Conservation (phyloP, 2,113 vertebrate genomes). For the Sisor rabdophorus region DNA sequence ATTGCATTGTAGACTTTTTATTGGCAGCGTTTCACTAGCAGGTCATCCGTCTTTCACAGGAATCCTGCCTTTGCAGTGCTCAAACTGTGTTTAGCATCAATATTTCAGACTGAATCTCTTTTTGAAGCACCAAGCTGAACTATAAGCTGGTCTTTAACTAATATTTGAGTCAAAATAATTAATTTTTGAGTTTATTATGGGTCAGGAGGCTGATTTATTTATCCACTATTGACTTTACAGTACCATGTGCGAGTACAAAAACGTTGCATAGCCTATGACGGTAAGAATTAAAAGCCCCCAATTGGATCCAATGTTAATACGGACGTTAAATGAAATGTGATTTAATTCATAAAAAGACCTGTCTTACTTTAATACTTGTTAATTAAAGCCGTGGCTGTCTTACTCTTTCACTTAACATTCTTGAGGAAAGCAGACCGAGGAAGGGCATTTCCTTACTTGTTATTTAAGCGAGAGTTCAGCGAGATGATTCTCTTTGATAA, state of each 20-base stretch:
- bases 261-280: constrained; percentile 9
- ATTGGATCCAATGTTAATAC: neutral
- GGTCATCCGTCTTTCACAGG: constrained; percentile 22
- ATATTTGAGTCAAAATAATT: constrained; percentile 24
- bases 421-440: neutral
- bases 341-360: neutral
- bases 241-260: constrained; percentile 17
- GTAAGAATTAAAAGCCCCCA: constrained; percentile 19
- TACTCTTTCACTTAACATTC: neutral
- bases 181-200: constrained; percentile 48
- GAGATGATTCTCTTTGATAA: constrained; percentile 17
- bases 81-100: neutral
- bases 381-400: neutral
- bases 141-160: constrained; percentile 5
- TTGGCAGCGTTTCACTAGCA: constrained; percentile 30
- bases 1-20: constrained; percentile 37
- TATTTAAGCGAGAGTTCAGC: constrained; percentile 8
- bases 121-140: neutral
- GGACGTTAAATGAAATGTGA: neutral
- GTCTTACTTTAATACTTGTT: neutral
- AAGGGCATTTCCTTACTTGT: constrained; percentile 28
- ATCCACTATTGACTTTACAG: constrained; percentile 1
- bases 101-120: constrained; percentile 7
- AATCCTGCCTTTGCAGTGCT: constrained; percentile 2
- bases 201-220: constrained; percentile 31